Evolutionary conservation across 2,888 invertebrate genomes (phyloP), one percentile per base, ranked within the genome.

Genomic region (Drosophila conformis): DNA sequence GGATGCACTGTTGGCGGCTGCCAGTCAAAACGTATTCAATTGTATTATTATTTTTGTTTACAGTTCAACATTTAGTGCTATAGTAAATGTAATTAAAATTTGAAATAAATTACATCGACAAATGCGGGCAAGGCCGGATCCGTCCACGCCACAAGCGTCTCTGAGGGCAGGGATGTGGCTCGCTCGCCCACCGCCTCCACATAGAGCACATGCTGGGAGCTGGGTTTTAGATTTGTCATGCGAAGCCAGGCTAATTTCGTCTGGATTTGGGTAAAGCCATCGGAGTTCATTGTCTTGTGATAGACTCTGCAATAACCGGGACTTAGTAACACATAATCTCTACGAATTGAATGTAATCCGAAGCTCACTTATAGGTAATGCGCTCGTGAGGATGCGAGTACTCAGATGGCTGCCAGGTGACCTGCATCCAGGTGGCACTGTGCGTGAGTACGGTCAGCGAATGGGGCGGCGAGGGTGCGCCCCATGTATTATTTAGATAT

Each of bases 41-140:
- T 29, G 25, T n/a, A 51, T 49, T 18, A 27, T 53, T 48, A 6
- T 51, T 66, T 21, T 46, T 46, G 15, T 27, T 25, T 15, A 46
- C 46, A 25, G 27, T 46, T 46, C 4, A 46, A 15, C 46, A 18
- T 46, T 46, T 25, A 15, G 15, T 46, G 21, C 21, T 7, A 0
- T 4, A 7, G 21, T 46, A 25, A 46, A 27, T 25, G 4, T 2
- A 25, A 46, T 25, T 46, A 25, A 4, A 15, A 8, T 46, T 8
- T 15, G 25, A 25, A 46, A 11, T 27, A 38, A 56, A 36, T 93
- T 92, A 97, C 97, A 95, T 97, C 97, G 25, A 97, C 97, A 93
- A 96, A 97, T 0, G 97, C 97, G 0, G 97, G 97, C 88, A 97
- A 95, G 0, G 97, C 97, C 0, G 97, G 97, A 92, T 97, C 97